Base-by-base conservation (phyloP, 2,888 invertebrate genomes). In the Periphyllus acericola region DNA sequence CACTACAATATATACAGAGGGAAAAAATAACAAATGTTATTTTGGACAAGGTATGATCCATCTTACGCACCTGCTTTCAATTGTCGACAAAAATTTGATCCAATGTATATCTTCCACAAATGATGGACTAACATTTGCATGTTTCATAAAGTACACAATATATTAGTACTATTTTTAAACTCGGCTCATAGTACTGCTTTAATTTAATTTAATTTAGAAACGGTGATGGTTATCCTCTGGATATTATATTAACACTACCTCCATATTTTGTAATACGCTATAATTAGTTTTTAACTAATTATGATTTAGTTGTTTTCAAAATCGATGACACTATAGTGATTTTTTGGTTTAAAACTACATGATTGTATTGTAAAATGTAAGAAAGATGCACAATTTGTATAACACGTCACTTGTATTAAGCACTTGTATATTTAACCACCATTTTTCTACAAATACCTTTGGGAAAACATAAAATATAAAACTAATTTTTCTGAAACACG, bases 401-500 rank as follows among this genome's bases (percentile, higher is more conserved):
- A 25, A 25, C 25, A 60, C 60, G 9, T 60, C 25, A 60, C 25
- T 4, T 3, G 21, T 25, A 25, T 60, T 21, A 60, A 3, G 3
- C 60, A 25, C 60, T 60, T 60, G 60, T 6, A 46, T 46, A 0
- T 14, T 14, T 14, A 46, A 46, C 36, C 36, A 36, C 6, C 14
- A 14, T 46, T 46, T 60, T 21, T 60, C 5, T 25, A 25, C 3
- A 25, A 60, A 60, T 5, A 60, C 3, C 19, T 21, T 25, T 0
- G 25, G 25, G 29, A 68, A 9, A 68, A 29, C 11, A 68, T 11
- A 68, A 68, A 68, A 68, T 11, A n/a, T 29, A 68, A 29, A 17
- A 17, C 21, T 17, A 60, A 75, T 60, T 83, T 83, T 83, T 83
- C 83, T 75, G 21, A 75, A 83, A 60, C 74, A 83, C 11, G 83